Evolutionary conservation across 53 echinoderm and acorn worm species (phyloP), one percentile per base, ranked within the genome.

Genomic region (Temnopleurus reevesii): DNA sequence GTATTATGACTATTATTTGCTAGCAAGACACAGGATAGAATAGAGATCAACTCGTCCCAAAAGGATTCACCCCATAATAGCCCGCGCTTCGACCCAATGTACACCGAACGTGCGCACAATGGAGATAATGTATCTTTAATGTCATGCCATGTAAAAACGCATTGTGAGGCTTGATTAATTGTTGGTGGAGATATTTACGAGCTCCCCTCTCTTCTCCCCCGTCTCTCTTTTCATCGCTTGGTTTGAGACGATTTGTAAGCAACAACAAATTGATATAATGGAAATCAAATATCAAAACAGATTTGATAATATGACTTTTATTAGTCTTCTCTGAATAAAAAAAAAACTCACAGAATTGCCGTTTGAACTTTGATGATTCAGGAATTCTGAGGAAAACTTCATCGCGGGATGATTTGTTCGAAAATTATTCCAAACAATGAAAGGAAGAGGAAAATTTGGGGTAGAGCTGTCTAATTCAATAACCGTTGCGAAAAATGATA

Each of bases 1-100:
- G 79, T 12, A 47, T 79, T 79, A 79, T 79, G 47, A 15, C 27
- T 5, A 79, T 79, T 79, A 79, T 79, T 79, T 79, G 79, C 79
- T 19, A 4, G 49, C 6, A 8, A 46, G 28, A 79, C 79, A 49
- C 47, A 30, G 41, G 18, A 15, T 46, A 49, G 71, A 71, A 71
- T 71, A 10, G 71, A 33, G 43, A 71, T 71, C 71, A 79, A 79
- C 79, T 46, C 79, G 46, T 12, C 79, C 79, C 47, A 28, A 79
- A 79, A 46, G 49, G 46, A 49, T 30, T 49, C 31, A 26, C 15
- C 0, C 79, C 45, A 79, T 23, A 79, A 79, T 38, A 79, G 51
- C 27, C 17, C 49, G 49, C 43, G 24, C 79, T 13, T 15, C 25
- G 15, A 38, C 43, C 27, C 49, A 49, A 79, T 79, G 15, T 28